Conservation (phyloP, 1,140 invertebrate species). For the Eriocheir sinensis region DNA sequence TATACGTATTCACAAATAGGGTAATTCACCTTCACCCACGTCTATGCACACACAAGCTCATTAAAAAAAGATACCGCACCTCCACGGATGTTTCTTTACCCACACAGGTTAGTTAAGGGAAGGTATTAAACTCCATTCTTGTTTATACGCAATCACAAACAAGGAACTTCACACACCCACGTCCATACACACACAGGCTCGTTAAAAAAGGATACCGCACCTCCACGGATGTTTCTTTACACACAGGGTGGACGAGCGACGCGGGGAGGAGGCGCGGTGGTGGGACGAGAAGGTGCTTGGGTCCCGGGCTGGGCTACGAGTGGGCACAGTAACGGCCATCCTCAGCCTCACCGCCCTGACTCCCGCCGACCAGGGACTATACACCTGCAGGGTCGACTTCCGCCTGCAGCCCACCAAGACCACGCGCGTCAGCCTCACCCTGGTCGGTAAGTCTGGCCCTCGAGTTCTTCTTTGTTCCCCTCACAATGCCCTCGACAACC, state of each 20-base stretch:
- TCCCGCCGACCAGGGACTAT: conserved; percentile 34
- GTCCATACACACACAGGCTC: too few species aligned
- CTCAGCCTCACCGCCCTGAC: background rate
- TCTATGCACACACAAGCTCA: too few species aligned
- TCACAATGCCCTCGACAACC: background rate
- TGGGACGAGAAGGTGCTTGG: conserved; percentile 39
- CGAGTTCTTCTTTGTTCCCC: background rate
- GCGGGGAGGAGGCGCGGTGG: background rate
- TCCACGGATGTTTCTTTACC: too few species aligned
- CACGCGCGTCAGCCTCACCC: conserved; percentile 35
- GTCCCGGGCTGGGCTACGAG: background rate
- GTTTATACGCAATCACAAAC: too few species aligned
- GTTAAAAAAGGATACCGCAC: background rate
- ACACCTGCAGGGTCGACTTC: conserved; percentile 53
- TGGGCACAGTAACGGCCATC: background rate
- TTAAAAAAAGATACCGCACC: too few species aligned
- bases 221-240: too few species aligned
- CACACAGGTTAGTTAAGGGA: too few species aligned
- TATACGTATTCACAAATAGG: too few species aligned
- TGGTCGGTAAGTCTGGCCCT: background rate
- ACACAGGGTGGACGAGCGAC: conserved; percentile 33
- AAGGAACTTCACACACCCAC: too few species aligned
- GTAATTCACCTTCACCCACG: too few species aligned
- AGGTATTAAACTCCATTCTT: too few species aligned
- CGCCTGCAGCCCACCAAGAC: conserved; percentile 47